Evolutionary conservation across 2,113 vertebrate species (phyloP).

Genomic region (Salvator merianae): DNA sequence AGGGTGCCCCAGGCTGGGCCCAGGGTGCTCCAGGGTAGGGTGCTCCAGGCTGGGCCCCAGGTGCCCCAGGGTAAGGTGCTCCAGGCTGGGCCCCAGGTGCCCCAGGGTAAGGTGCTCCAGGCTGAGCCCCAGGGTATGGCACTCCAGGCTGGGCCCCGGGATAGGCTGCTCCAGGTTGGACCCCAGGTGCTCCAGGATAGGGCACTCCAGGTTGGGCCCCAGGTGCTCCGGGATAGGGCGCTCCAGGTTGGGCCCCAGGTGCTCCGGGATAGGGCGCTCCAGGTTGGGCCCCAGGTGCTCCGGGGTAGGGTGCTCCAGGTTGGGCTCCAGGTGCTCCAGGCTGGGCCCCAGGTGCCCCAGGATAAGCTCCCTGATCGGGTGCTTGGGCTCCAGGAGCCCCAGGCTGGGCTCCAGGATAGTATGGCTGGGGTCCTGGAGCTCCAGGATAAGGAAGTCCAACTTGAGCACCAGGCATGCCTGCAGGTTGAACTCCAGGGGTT

Average conservation of each 20-base stretch:
- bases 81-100: not conserved
- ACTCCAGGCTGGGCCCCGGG: not conserved
- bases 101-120: not conserved
- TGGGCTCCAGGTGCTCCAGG: not conserved
- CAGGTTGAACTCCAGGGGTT: not conserved
- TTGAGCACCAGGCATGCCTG: not conserved
- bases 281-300: not conserved
- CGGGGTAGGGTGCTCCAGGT: not conserved
- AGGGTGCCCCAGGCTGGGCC: not conserved
- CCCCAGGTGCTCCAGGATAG: not conserved
- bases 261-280: not conserved
- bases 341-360: not conserved
- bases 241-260: not conserved
- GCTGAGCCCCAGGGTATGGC: not conserved
- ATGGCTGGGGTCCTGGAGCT: not conserved
- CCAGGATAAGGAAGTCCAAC: not conserved
- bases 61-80: not conserved
- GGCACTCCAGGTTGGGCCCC: not conserved
- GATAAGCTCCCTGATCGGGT: not conserved
- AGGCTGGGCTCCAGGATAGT: not conserved
- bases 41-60: not conserved
- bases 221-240: not conserved
- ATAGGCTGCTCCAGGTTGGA: not conserved
- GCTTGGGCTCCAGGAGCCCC: not conserved
- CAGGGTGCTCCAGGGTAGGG: not conserved